Percentiles rank a stretch among this genome's conserved stretches.
phyloP scores from a whole-genome alignment of 2,797 vertebrate species.

The Dendrocincla fuliginosa region DNA sequence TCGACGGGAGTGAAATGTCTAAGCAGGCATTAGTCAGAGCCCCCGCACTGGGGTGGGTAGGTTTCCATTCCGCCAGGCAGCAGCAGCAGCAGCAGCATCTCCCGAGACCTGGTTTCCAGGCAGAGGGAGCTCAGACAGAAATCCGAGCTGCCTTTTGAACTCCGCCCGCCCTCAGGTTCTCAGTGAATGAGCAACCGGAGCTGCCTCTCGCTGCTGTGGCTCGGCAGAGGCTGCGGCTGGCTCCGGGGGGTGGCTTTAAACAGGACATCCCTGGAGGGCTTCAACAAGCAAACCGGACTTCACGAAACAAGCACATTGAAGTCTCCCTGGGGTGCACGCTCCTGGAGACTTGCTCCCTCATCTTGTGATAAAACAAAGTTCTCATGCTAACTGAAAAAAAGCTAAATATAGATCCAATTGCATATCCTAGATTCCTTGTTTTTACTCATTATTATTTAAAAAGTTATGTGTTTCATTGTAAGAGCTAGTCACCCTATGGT shows the following conservation, averaged over 20 bases:
- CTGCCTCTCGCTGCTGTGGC: neutral
- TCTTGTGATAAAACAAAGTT: neutral
- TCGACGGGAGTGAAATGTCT: neutral
- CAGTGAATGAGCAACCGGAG: neutral
- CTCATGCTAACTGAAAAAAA: neutral
- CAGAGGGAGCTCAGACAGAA: neutral
- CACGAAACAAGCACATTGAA: neutral
- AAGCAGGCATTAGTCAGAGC: neutral
- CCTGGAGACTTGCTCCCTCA: neutral
- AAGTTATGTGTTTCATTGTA: neutral
- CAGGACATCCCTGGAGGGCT: neutral
- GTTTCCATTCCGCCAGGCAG: neutral
- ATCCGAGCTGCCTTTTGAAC: neutral
- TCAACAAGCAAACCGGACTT: neutral
- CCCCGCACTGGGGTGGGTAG: neutral
- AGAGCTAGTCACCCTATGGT: neutral
- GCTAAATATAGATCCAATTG: neutral
- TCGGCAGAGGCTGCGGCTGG: neutral
- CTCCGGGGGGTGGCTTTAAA: neutral
- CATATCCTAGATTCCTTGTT: neutral
- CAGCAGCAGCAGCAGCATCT: neutral
- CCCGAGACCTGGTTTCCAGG: neutral
- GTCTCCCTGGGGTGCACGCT: neutral
- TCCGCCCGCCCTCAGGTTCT: neutral
- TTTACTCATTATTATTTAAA: neutral